These are phyloP conservation scores for Lepisosteus oculatus DNA, from an alignment of 2,113 vertebrate genomes.

Conservation along the genomic window DNA sequence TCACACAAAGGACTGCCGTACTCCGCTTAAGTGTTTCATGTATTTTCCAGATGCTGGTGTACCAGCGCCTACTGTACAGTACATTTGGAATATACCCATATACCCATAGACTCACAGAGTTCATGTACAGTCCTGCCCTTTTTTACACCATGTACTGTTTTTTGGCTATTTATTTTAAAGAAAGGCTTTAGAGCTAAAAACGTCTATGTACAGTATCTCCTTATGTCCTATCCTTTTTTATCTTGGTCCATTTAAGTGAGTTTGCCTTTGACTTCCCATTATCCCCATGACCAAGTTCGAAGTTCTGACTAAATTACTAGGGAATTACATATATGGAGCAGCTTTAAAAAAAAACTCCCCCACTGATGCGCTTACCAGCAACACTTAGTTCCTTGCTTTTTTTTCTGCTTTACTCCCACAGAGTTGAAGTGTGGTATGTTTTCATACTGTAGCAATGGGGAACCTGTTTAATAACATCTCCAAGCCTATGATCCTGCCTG, in stretches of 20 bases:
- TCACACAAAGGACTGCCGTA: too few relatives aligned
- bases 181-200: too few relatives aligned
- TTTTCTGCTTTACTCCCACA: not conserved
- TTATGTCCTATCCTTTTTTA: too few relatives aligned
- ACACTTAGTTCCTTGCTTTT: not conserved
- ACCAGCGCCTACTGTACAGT: too few relatives aligned
- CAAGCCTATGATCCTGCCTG: not conserved
- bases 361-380: not conserved
- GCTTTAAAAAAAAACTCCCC: not conserved
- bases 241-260: not conserved
- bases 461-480: not conserved
- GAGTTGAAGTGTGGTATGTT: not conserved
- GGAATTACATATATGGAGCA: not conserved
- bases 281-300: not conserved
- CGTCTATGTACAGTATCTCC: too few relatives aligned
- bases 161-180: not conserved
- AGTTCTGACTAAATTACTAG: not conserved
- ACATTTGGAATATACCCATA: too few relatives aligned
- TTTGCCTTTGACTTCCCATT: conserved; percentile 1
- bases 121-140: not conserved
- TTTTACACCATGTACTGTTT: not conserved
- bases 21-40: too few relatives aligned
- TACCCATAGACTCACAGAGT: too few relatives aligned
- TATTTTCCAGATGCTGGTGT: too few relatives aligned
- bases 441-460: not conserved